Evolutionary conservation across 2,113 vertebrate genomes (phyloP).

Genomic region (Tursiops truncatus): DNA sequence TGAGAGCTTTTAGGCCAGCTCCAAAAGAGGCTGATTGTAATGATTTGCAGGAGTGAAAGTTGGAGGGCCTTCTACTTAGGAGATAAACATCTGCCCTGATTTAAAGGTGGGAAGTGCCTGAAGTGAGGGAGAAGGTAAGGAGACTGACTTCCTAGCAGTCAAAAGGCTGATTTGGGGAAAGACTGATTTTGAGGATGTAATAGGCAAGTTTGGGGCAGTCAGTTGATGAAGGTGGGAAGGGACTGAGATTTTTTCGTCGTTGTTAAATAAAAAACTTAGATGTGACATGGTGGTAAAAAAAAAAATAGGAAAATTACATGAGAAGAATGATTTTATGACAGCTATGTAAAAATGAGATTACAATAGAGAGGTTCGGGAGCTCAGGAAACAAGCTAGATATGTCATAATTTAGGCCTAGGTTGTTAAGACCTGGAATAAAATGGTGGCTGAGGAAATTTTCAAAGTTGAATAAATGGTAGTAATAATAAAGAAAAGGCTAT

Average conservation of each 20-base stretch:
- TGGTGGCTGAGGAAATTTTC: neutral
- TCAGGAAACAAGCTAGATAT: neutral
- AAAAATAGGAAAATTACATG: neutral
- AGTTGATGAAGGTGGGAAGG: neutral
- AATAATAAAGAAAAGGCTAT: neutral
- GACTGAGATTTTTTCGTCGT: neutral
- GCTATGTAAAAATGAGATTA: neutral
- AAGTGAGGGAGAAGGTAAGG: neutral
- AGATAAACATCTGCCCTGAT: conserved; percentile 25
- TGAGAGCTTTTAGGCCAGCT: conserved; percentile 1
- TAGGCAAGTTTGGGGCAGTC: conserved; percentile 14
- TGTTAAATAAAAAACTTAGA: neutral
- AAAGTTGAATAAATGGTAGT: neutral
- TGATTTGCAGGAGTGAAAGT: conserved; percentile 25
- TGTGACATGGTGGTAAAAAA: neutral
- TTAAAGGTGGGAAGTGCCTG: neutral
- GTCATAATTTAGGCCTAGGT: neutral
- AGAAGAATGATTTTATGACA: neutral
- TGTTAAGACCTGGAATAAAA: neutral
- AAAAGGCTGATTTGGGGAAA: neutral
- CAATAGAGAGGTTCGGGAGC: neutral
- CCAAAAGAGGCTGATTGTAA: neutral
- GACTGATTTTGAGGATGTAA: conserved; percentile 8
- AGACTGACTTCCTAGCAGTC: neutral
- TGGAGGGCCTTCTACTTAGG: neutral